Conservation (phyloP, 2,113 vertebrate species). For the Rhynchomys soricoides region DNA sequence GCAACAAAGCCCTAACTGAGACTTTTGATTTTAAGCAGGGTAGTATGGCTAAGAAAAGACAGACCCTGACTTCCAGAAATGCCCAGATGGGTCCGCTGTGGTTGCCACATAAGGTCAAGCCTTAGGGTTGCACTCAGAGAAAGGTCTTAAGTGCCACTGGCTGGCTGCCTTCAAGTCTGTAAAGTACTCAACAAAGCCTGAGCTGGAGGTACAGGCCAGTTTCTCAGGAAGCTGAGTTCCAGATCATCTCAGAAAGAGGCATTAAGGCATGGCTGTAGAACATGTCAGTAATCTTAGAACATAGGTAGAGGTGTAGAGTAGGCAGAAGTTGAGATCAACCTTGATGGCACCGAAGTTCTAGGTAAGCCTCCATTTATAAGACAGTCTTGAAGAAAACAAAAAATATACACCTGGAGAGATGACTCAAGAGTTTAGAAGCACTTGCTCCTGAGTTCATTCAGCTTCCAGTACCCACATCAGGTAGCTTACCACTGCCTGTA, state of each 20-base stretch:
- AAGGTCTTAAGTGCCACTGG: background rate
- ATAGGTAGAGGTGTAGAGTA: background rate
- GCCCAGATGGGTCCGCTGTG: background rate
- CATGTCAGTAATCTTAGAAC: background rate
- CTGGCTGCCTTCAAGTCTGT: background rate
- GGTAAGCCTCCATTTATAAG: background rate
- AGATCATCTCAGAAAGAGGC: background rate
- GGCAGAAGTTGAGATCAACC: background rate
- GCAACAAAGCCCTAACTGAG: background rate
- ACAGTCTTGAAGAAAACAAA: background rate
- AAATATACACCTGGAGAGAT: too few species aligned
- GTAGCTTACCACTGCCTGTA: background rate
- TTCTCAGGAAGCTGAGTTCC: background rate
- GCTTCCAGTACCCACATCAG: background rate
- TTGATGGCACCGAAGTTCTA: too few species aligned
- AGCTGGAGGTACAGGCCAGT: background rate
- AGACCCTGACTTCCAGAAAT: slow-evolving; percentile 12
- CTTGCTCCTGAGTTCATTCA: too few species aligned
- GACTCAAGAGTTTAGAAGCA: background rate
- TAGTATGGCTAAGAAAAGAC: background rate
- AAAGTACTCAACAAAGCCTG: background rate
- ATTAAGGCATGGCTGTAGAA: background rate
- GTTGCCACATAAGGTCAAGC: slow-evolving; percentile 5
- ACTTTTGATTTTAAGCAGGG: background rate
- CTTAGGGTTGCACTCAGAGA: background rate